Evolutionary conservation across 1,140 invertebrate species (phyloP).

Genomic region (Atopsyche davidsoni): DNA sequence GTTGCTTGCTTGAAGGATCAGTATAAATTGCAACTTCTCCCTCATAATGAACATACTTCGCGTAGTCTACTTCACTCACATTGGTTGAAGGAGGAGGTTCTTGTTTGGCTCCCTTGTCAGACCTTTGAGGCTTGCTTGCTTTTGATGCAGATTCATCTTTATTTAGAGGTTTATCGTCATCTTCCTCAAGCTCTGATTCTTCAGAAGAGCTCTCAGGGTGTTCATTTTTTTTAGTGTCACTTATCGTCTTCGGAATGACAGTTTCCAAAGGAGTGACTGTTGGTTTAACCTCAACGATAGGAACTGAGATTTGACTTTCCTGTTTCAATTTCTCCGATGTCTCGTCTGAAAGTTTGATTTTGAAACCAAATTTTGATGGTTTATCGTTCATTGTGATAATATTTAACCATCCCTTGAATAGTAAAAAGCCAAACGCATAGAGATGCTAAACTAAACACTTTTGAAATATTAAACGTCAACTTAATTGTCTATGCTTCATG

Average conservation of each 20-base stretch:
- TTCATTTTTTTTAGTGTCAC: too few relatives aligned
- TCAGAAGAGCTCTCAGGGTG: too few relatives aligned
- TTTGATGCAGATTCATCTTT: too few relatives aligned
- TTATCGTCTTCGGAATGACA: too few relatives aligned
- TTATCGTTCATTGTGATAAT: slow-evolving; percentile 13
- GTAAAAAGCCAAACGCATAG: too few relatives aligned
- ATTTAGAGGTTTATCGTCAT: neutral
- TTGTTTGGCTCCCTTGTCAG: neutral
- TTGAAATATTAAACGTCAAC: too few relatives aligned
- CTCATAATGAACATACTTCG: slow-evolving; percentile 52
- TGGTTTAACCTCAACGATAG: neutral
- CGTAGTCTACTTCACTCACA: too few relatives aligned
- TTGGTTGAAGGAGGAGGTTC: neutral
- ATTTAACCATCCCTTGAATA: neutral
- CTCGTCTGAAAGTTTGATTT: slow-evolving; percentile 21
- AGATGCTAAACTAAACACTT: too few relatives aligned
- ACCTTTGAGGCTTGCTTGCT: too few relatives aligned
- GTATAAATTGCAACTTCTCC: slow-evolving; percentile 67
- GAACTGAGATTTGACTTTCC: neutral
- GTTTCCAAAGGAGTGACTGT: neutral
- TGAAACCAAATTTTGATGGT: slow-evolving; percentile 20
- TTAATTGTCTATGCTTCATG: too few relatives aligned
- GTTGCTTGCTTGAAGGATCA: slow-evolving; percentile 58
- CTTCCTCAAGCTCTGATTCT: neutral
- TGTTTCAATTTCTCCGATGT: slow-evolving; percentile 26